Base-by-base conservation (phyloP, 2,113 vertebrate genomes). In the Protomyctophum bolini region DNA sequence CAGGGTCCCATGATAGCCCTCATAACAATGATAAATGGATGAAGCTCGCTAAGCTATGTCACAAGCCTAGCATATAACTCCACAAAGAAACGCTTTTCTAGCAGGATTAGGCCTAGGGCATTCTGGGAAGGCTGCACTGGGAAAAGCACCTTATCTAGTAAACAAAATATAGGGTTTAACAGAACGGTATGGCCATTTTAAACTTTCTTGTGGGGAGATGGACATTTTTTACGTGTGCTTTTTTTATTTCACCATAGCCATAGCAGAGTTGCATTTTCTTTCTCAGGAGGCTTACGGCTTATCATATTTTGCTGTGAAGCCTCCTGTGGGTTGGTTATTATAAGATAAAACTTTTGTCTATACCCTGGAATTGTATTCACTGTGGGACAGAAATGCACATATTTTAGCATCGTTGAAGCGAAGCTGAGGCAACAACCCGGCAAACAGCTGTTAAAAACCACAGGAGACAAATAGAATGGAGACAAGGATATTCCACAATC, bases 21-120 rank as follows among this genome's bases (percentile, higher is more conserved):
- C 81, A 80, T 80, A 88, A 88, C 82, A 84, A 83, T 89, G 90
- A 90, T 85, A 83, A 90, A 89, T 83, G 77, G 73, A 70, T 45
- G 60, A 64, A 66, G 82, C 63, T 10, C 75, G 41, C 70, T 72
- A 56, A 77, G 68, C 76, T 76, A 68, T 74, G 79, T 84, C 76
- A 84, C 62, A 69, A 62, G 75, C 82, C 68, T 21, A 60, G 64
- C 54, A 3, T 6, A 6, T 28, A 72, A 66, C 69, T 73, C 73
- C 58, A 68, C 33, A 41, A 41, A 54, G 68, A 57, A 66, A n/a
- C 46, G 54, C 7, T 66, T 70, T 54, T 77, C 48, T 65, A 48
- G 65, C 67, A 66, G 1, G 10, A 70, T 45, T 29, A 66, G 14
- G 50, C 51, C 7, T 3, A 64, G 21, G 61, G 49, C 58, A 69